Conservation (phyloP, 53 echinoderm and acorn worm species). For the Mesocentrotus franciscanus region DNA sequence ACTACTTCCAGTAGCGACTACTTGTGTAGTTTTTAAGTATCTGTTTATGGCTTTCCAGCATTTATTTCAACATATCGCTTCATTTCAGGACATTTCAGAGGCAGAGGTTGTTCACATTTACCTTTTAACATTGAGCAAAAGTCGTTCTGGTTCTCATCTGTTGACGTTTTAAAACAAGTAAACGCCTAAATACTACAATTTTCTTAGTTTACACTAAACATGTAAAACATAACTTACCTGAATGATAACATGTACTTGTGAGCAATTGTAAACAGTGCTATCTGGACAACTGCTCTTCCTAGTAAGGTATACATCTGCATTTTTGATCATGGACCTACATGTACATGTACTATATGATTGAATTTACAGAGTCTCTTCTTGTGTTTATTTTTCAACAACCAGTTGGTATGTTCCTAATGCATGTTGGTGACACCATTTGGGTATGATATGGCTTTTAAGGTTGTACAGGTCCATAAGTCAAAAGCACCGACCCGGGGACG, state of each 20-base stretch:
- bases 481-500: not conserved
- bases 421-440: not conserved
- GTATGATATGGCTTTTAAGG: not conserved
- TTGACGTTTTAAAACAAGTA: not conserved
- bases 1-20: not conserved
- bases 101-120: not conserved
- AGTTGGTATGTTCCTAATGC: constrained; percentile 3
- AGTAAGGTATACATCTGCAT: not conserved
- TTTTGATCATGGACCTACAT: not conserved
- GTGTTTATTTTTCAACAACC: constrained; percentile 18
- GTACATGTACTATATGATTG: not conserved
- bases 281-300: not conserved
- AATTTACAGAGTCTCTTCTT: not conserved
- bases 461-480: not conserved
- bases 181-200: not conserved
- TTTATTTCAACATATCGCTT: not conserved
- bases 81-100: not conserved
- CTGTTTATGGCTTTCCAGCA: not conserved
- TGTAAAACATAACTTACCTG: not conserved
- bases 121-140: not conserved
- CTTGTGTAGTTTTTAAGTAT: not conserved
- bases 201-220: not conserved
- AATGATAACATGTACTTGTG: not conserved
- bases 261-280: not conserved
- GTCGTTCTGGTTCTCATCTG: not conserved